These are phyloP conservation scores for Acrossocheilus wenchowensis DNA, from an alignment of 2,797 vertebrate species.

Conservation along the genomic window DNA sequence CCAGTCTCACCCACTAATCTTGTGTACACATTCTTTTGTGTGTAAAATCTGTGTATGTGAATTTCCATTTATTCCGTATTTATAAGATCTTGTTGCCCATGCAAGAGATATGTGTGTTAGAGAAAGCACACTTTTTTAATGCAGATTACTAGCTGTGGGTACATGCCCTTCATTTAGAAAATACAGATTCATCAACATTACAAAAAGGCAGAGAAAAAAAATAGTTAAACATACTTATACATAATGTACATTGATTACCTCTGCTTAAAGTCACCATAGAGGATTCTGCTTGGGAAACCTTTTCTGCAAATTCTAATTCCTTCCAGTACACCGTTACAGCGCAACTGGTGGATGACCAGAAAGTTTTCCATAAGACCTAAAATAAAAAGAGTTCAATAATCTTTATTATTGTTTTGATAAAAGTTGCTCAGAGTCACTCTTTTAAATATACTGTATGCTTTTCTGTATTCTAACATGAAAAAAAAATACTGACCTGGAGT, in stretches of 20 bases:
- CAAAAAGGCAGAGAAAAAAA: neutral
- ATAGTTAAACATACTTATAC: too few species aligned
- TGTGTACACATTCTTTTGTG: neutral
- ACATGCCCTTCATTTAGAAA: neutral
- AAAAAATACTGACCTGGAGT: constrained; percentile 83
- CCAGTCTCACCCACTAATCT: neutral
- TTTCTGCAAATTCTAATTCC: constrained; percentile 89
- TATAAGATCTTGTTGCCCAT: neutral
- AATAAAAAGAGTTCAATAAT: constrained; percentile 51
- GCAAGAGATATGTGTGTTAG: neutral
- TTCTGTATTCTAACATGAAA: neutral
- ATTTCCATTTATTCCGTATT: neutral
- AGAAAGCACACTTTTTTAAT: neutral
- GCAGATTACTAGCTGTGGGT: neutral
- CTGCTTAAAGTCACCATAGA: constrained; percentile 92
- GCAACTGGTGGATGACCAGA: constrained; percentile 85
- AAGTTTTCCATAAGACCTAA: constrained; percentile 69
- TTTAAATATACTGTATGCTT: neutral
- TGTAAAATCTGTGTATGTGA: neutral
- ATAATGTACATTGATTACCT: constrained; percentile 69
- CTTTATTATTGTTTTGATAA: neutral
- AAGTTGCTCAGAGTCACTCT: neutral
- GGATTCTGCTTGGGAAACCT: constrained; percentile 88
- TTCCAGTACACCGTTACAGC: constrained; percentile 88
- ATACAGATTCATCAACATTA: neutral